These are phyloP conservation scores for Platysteira castanea DNA, from an alignment of 2,113 vertebrate genomes.

Conservation along the genomic window DNA sequence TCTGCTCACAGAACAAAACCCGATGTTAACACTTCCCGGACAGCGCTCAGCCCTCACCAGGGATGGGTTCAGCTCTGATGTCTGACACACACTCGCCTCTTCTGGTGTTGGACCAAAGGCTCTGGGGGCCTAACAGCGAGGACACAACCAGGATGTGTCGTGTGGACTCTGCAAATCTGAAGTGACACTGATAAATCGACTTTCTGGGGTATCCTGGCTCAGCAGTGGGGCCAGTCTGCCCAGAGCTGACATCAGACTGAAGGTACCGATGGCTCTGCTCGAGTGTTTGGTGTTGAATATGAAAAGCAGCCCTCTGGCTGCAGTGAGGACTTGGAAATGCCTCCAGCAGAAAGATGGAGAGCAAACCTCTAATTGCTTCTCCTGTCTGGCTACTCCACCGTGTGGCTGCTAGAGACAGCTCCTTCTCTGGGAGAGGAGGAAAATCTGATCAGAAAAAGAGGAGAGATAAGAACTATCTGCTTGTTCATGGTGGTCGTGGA, in stretches of 20 bases:
- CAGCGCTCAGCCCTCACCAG: not conserved
- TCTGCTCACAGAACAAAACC: not conserved
- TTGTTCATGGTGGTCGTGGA: not conserved
- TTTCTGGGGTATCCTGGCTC: not conserved
- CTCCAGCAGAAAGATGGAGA: not conserved
- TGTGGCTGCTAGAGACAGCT: not conserved
- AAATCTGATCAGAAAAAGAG: not conserved
- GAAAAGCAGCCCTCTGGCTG: not conserved
- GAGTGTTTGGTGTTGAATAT: not conserved
- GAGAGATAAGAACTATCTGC: not conserved
- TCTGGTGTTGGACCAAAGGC: not conserved
- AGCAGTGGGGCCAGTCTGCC: not conserved
- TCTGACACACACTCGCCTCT: rapidly evolving
- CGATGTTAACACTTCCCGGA: rapidly evolving
- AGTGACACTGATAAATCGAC: not conserved
- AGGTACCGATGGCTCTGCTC: not conserved
- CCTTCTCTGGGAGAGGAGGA: not conserved
- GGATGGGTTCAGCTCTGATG: not conserved
- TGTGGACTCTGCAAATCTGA: not conserved
- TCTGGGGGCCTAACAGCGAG: not conserved
- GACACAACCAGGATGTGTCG: rapidly evolving
- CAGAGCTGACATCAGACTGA: not conserved
- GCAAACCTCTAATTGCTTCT: not conserved
- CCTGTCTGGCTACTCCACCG: not conserved
- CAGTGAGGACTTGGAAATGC: not conserved